Evolutionary conservation across 2,113 vertebrate species (phyloP).

Genomic region (Albula glossodonta): DNA sequence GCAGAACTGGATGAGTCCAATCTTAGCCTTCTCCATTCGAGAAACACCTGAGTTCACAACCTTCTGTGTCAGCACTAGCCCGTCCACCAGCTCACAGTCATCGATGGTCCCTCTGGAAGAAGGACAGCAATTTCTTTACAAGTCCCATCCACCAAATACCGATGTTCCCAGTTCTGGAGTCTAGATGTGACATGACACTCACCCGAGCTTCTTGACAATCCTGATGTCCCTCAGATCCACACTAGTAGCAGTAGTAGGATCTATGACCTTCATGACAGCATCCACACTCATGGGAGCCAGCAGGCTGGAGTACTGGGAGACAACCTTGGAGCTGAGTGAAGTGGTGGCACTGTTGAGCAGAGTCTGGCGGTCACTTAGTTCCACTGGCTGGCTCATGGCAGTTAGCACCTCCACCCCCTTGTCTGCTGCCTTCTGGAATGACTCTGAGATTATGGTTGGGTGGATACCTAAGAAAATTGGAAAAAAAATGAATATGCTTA

Average conservation of each 20-base stretch:
- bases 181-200: slow-evolving; percentile 27
- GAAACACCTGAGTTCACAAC: slow-evolving; percentile 81
- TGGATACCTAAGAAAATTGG: slow-evolving; percentile 80
- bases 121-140: neutral
- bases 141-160: neutral
- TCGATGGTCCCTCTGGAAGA: slow-evolving; percentile 89
- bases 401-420: slow-evolving; percentile 85
- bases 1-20: slow-evolving; percentile 97
- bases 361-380: slow-evolving; percentile 89
- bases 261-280: slow-evolving; percentile 95
- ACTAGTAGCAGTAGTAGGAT: slow-evolving; percentile 83
- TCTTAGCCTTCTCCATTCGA: slow-evolving; percentile 94
- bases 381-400: slow-evolving; percentile 84
- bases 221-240: slow-evolving; percentile 93
- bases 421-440: slow-evolving; percentile 94
- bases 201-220: slow-evolving; percentile 95
- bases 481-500: neutral
- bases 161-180: no score
- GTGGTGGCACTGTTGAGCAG: slow-evolving; percentile 94
- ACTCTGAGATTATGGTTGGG: slow-evolving; percentile 96
- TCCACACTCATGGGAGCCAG: slow-evolving; percentile 99
- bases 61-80: slow-evolving; percentile 92
- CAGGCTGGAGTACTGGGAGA: slow-evolving; percentile 94
- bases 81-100: slow-evolving; percentile 94
- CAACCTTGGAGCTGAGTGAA: slow-evolving; percentile 94